Conservation (phyloP, 2,113 vertebrate species). For the Aix galericulata region DNA sequence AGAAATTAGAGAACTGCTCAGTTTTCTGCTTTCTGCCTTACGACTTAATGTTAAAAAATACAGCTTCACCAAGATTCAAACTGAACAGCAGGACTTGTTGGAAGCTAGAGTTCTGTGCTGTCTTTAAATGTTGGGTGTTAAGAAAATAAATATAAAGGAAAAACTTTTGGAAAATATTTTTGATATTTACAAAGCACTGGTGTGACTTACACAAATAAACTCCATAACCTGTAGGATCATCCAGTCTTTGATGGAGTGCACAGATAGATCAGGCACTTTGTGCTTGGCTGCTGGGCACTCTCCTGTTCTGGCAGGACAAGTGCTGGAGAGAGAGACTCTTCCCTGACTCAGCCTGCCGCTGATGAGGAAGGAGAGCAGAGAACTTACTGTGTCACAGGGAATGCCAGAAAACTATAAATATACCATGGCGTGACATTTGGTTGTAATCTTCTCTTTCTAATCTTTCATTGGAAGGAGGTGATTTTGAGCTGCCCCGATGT, state of each 20-base stretch:
- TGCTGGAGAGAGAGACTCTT: not conserved
- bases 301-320: not conserved
- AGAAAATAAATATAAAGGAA: not conserved
- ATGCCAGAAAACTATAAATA: conserved; percentile 54
- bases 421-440: not conserved
- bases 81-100: not conserved
- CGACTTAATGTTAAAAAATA: not conserved
- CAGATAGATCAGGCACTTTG: not conserved
- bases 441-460: conserved; percentile 11
- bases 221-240: not conserved
- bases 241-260: not conserved
- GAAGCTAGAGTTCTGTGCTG: not conserved
- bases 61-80: not conserved
- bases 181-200: not conserved
- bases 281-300: not conserved
- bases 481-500: conserved; percentile 40
- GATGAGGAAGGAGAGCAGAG: not conserved
- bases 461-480: conserved; percentile 25
- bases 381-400: not conserved
- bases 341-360: not conserved
- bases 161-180: not conserved
- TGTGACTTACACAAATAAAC: not conserved
- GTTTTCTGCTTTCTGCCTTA: not conserved
- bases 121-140: not conserved
- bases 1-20: not conserved